These are phyloP conservation scores for Cantharis rufa DNA, from an alignment of 2,888 invertebrate species.

Conservation along the genomic window DNA sequence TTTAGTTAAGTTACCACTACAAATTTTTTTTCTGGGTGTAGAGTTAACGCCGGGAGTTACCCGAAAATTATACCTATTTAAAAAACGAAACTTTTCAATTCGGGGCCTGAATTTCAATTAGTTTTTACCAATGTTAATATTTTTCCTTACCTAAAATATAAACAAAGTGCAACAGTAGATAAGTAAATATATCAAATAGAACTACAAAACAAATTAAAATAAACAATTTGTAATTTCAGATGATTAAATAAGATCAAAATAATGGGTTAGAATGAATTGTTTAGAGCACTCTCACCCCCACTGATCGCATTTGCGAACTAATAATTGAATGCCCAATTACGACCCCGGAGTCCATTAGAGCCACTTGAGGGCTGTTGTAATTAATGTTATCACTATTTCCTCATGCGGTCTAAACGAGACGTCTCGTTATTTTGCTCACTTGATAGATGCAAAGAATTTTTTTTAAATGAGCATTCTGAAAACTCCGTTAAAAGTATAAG, in stretches of 20 bases:
- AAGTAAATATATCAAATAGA: neutral
- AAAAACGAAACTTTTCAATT: too few relatives aligned
- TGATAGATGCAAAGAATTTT: neutral
- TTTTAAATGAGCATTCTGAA: neutral
- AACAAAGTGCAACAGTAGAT: too few relatives aligned
- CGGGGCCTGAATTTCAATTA: too few relatives aligned
- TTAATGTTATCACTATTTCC: slow-evolving; percentile 40
- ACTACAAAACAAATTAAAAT: neutral
- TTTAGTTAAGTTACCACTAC: too few relatives aligned
- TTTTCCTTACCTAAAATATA: too few relatives aligned
- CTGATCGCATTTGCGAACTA: slow-evolving; percentile 41
- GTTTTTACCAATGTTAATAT: too few relatives aligned
- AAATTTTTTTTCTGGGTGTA: too few relatives aligned
- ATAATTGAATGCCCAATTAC: slow-evolving; percentile 49
- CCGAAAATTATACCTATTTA: too few relatives aligned
- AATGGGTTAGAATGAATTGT: slow-evolving; percentile 32
- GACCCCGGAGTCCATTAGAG: slow-evolving; percentile 43
- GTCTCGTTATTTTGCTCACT: slow-evolving; percentile 4
- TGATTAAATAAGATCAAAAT: slow-evolving; percentile 17
- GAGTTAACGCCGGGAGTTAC: too few relatives aligned
- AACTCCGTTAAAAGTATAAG: too few relatives aligned
- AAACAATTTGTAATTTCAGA: neutral
- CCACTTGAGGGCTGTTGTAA: slow-evolving; percentile 38
- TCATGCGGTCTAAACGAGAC: slow-evolving; percentile 12
- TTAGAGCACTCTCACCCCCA: slow-evolving; percentile 45